A percentile compares a stretch with the other conserved stretches of the same genome.
Conservation (phyloP, 1,140 invertebrate genomes). For the Galleria mellonella region DNA sequence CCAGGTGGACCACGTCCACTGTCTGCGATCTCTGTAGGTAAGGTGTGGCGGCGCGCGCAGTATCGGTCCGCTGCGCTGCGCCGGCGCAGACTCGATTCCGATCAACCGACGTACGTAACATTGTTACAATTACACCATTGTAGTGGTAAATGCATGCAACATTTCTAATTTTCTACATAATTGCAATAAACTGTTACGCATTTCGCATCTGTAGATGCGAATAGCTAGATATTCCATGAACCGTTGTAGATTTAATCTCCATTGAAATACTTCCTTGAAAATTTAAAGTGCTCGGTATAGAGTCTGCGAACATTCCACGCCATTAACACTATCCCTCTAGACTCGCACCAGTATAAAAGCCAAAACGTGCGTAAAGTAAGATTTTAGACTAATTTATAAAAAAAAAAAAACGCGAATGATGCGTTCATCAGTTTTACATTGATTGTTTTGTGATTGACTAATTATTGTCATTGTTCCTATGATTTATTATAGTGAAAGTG, state of each 20-base stretch:
- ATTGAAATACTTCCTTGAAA: too few relatives aligned
- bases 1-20: constrained; percentile 50
- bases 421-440: constrained; percentile 62
- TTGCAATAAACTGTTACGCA: too few relatives aligned
- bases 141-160: too few relatives aligned
- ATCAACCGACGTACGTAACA: not conserved
- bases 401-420: constrained; percentile 47
- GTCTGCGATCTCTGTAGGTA: constrained; percentile 71
- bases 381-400: constrained; percentile 65
- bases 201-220: too few relatives aligned
- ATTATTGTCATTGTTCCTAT: constrained; percentile 73
- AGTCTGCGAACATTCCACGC: not conserved
- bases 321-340: constrained; percentile 51
- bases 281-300: too few relatives aligned
- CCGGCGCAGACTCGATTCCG: constrained; percentile 19
- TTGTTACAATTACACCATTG: too few relatives aligned
- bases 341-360: constrained; percentile 67
- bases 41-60: constrained; percentile 28
- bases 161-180: too few relatives aligned
- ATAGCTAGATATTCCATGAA: too few relatives aligned
- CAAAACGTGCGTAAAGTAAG: constrained; percentile 66
- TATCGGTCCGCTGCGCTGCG: constrained; percentile 28
- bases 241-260: too few relatives aligned
- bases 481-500: constrained; percentile 53
- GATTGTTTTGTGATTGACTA: constrained; percentile 71